phyloP scores from a whole-genome alignment of 30 jellyfish, hydroid and myxozoan genomes.

The Haliclystus octoradiatus region DNA sequence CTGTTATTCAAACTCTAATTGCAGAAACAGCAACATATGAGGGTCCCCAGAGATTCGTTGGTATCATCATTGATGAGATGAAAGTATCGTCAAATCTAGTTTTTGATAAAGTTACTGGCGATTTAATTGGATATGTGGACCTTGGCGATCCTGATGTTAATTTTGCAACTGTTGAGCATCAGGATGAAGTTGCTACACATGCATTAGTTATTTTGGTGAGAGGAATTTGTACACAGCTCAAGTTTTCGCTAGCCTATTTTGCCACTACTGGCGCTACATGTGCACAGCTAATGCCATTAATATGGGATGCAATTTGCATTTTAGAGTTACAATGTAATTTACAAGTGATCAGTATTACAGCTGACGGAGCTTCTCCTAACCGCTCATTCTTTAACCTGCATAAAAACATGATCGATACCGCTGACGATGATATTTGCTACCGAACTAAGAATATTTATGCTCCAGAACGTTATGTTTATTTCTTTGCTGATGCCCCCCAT shows the following conservation, averaged over 20 bases:
- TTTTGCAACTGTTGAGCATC: slow-evolving; percentile 12
- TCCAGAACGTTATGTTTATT: slow-evolving; percentile 33
- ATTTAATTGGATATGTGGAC: slow-evolving; percentile 27
- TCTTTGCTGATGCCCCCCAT: slow-evolving; percentile 34
- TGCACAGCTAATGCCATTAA: slow-evolving; percentile 33
- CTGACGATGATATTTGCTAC: slow-evolving; percentile 19
- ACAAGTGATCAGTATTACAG: slow-evolving; percentile 20
- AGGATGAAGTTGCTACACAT: slow-evolving; percentile 30
- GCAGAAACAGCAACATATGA: slow-evolving; percentile 2
- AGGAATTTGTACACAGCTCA: too few species aligned
- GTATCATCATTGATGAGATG: slow-evolving; percentile 21
- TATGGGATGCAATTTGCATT: slow-evolving; percentile 36
- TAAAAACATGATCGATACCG: slow-evolving; percentile 7
- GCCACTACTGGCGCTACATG: too few species aligned
- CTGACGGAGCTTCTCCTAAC: slow-evolving; percentile 47
- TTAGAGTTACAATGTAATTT: slow-evolving; percentile 25
- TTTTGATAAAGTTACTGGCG: too few species aligned
- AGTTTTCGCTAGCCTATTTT: slow-evolving; percentile 20
- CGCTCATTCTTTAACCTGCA: slow-evolving; percentile 27
- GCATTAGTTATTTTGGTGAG: too few species aligned
- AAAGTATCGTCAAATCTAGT: slow-evolving; percentile 22
- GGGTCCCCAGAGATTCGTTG: slow-evolving; percentile 30
- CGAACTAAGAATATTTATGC: slow-evolving; percentile 26
- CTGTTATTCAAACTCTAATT: slow-evolving; percentile 12
- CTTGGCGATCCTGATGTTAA: slow-evolving; percentile 36